Base-by-base conservation (phyloP, 2,797 vertebrate species). In the Cynodonichthys magdalenae region DNA sequence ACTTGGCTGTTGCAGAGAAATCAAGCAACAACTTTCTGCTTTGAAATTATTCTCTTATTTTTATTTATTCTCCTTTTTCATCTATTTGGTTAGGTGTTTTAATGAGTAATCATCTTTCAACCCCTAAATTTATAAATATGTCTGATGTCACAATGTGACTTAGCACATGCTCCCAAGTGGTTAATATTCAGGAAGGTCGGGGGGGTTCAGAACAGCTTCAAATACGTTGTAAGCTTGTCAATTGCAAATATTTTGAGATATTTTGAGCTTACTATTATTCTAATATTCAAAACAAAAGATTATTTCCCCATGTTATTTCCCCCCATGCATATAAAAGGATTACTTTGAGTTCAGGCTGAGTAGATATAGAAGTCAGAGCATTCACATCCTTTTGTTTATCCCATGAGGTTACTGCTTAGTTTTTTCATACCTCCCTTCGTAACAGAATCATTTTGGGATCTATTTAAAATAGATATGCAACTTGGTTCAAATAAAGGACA, bases 21-120 rank as follows among this genome's bases (percentile, higher is more conserved):
- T 78, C 61, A 69, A 65, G 45, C 34, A 58, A 20, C 34, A 47
- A 49, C 75, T 84, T 79, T 82, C 61, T 6, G 36, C 10, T 71
- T 83, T 58, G 75, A 5, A 74, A 63, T 19, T 58, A 57, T 64
- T 71, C 71, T 64, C 70, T 57, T 66, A 68, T 31, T 51, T 54
- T 65, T 57, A 39, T 41, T 36, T 11, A 36, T 36, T 36, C 10
- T 36, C 34, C 39, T 65, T 69, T 53, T 56, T 53, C 49, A 47
- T 82, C 72, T 81, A 61, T 68, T 81, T 59, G 34, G 53, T 53
- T 54, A 11, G n/a, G 51, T 59, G 54, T 54, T 53, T 85, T 81
- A 84, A 87, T 79, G 63, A 86, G 44, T 58, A 69, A 61, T 84
- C 79, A 82, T 79, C 85, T 87, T 71, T 84, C 57, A 82, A 85